Conservation (phyloP, 2,888 invertebrate species). For the Halictus quadricinctus region DNA sequence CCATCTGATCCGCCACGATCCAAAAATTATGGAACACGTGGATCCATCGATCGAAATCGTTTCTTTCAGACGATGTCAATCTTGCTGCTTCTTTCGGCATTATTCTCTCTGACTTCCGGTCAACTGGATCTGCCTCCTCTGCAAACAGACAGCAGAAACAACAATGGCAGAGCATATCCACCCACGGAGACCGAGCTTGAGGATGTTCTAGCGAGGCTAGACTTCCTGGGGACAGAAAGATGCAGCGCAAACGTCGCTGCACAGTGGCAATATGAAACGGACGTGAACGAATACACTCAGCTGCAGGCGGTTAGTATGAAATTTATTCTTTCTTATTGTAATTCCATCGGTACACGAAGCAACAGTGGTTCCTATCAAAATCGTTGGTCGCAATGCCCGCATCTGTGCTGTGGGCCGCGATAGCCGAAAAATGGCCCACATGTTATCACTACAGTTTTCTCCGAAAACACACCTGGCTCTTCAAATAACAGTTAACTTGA, state of each 20-base stretch:
- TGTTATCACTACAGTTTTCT: conserved; percentile 9
- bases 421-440: conserved; percentile 10
- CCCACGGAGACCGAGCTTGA: conserved; percentile 70
- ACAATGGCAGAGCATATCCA: conserved; percentile 47
- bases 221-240: conserved; percentile 90
- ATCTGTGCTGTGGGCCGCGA: conserved; percentile 19
- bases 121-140: conserved; percentile 78
- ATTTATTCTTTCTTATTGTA: background rate
- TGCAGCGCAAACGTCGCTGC: conserved; percentile 94
- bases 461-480: background rate
- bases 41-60: background rate
- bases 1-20: no score
- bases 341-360: background rate
- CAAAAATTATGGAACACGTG: background rate
- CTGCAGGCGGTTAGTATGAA: conserved; percentile 89
- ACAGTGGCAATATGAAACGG: conserved; percentile 95
- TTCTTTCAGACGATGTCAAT: conserved; percentile 34
- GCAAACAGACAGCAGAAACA: conserved; percentile 64
- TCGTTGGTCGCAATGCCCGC: conserved; percentile 45
- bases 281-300: conserved; percentile 92
- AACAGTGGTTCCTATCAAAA: background rate
- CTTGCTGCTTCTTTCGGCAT: conserved; percentile 48
- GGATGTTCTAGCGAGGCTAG: conserved; percentile 86
- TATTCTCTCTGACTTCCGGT: conserved; percentile 64
- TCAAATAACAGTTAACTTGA: background rate